Conservation (phyloP, 2,888 invertebrate genomes). For the Hoplodrina blanda region DNA sequence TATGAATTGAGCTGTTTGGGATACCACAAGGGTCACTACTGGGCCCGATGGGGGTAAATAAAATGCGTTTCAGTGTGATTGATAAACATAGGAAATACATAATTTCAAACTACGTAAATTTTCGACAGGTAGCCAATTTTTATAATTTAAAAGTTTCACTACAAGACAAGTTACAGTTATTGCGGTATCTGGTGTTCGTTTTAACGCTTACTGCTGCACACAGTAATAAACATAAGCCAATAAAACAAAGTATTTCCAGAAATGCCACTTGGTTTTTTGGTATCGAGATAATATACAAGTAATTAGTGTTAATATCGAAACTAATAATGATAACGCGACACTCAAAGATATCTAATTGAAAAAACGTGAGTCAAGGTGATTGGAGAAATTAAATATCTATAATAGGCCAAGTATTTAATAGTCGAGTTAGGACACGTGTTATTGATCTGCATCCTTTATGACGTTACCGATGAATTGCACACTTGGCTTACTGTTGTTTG, state of each 20-base stretch:
- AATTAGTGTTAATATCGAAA: constrained; percentile 27
- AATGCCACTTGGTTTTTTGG: constrained; percentile 12
- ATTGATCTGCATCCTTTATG: constrained; percentile 1
- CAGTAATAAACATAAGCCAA: constrained; percentile 11
- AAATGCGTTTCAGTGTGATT: background rate
- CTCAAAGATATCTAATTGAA: constrained; percentile 6
- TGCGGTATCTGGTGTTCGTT: constrained; percentile 5
- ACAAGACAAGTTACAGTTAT: constrained; percentile 18
- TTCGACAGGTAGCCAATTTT: too few species aligned
- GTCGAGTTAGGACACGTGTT: constrained; percentile 2
- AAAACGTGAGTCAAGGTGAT: constrained; percentile 30
- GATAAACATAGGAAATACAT: background rate
- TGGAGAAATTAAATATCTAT: constrained; percentile 1
- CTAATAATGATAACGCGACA: constrained; percentile 32
- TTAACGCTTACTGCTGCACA: background rate
- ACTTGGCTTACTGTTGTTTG: background rate
- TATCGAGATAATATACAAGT: constrained; percentile 27
- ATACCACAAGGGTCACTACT: constrained; percentile 3
- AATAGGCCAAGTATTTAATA: constrained; percentile 12
- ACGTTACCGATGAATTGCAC: background rate
- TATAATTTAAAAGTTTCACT: constrained; percentile 1
- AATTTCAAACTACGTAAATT: too few species aligned
- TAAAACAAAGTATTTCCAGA: constrained; percentile 17
- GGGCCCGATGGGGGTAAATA: background rate
- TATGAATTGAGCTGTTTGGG: background rate